phyloP scores from a whole-genome alignment of 2,113 vertebrate genomes.

The Apodemus sylvaticus region DNA sequence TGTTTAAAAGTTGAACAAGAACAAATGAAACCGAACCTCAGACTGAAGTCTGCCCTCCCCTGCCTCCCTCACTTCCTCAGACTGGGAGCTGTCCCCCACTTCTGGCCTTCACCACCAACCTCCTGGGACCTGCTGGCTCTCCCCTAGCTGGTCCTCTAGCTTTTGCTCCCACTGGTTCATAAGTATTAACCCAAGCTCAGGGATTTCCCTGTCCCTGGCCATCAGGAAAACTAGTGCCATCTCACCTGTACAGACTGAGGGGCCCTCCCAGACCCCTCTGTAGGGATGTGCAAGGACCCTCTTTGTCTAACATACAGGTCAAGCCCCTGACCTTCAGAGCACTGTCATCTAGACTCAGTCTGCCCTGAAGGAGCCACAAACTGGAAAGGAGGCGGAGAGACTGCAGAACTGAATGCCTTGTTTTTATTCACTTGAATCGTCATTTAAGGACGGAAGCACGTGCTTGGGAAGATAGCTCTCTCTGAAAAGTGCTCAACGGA shows the following conservation, averaged over 20 bases:
- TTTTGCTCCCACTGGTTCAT: neutral
- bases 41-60: neutral
- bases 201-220: neutral
- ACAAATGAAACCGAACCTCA: neutral
- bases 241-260: neutral
- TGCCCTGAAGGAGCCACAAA: neutral
- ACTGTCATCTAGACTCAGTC: neutral
- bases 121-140: neutral
- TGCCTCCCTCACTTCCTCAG: neutral
- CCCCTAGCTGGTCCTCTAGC: accelerated
- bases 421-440: neutral
- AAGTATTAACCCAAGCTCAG: neutral
- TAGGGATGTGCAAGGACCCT: neutral
- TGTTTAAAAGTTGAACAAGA: neutral
- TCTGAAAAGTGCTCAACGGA: neutral
- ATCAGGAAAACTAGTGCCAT: neutral
- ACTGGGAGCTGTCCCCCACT: no score
- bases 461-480: neutral
- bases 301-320: neutral
- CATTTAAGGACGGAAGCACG: neutral
- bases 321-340: neutral
- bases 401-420: neutral
- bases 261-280: no score
- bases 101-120: neutral
- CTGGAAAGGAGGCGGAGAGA: neutral